phyloP scores from a whole-genome alignment of 2,888 invertebrate genomes.

The Zele albiditarsus region DNA sequence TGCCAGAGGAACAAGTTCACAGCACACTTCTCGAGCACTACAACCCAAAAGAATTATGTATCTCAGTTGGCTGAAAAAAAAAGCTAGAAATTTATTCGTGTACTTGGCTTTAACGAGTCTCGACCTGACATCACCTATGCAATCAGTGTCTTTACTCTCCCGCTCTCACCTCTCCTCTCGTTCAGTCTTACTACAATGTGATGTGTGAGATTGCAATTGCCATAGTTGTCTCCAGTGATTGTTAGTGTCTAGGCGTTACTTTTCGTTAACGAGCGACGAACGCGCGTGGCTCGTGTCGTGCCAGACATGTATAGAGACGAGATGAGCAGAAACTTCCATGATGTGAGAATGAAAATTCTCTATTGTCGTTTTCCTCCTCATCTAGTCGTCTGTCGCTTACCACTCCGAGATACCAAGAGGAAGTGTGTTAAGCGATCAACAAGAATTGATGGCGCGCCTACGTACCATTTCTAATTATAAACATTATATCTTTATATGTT shows the following conservation, averaged over 20 bases:
- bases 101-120: conserved; percentile 52
- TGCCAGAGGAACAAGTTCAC: too few species aligned
- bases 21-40: neutral
- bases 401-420: neutral
- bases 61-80: conserved; percentile 43
- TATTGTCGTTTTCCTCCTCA: neutral
- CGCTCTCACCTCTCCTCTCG: conserved; percentile 18
- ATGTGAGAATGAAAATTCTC: neutral
- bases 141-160: conserved; percentile 47
- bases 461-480: conserved; percentile 53
- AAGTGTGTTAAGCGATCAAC: neutral
- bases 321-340: neutral
- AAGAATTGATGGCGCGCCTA: conserved; percentile 65
- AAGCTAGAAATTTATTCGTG: conserved; percentile 53
- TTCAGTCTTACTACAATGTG: neutral
- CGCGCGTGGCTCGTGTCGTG: conserved; percentile 45
- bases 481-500: conserved; percentile 21
- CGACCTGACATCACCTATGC: conserved; percentile 51
- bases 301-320: neutral
- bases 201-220: conserved; percentile 18
- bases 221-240: conserved; percentile 17
- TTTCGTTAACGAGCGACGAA: conserved; percentile 50
- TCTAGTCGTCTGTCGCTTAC: neutral
- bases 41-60: neutral
- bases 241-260: conserved; percentile 50